Evolutionary conservation across 2,113 vertebrate genomes (phyloP).

Genomic region (Speoplatyrhinus poulsoni): DNA sequence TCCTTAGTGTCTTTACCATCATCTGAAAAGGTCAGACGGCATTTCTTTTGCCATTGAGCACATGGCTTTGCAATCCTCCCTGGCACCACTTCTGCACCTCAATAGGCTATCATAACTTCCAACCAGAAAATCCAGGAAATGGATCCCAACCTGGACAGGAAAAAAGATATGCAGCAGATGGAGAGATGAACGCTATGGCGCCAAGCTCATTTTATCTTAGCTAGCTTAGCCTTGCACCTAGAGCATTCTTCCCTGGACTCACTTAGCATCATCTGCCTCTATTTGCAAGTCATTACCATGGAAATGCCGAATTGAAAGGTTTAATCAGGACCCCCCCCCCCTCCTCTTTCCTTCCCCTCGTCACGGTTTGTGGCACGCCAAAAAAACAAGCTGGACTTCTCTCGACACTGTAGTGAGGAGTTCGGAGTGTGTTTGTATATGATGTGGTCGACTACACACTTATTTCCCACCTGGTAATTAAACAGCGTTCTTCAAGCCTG

Average conservation of each 20-base stretch:
- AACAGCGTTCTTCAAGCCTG: not conserved
- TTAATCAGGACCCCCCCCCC: not conserved
- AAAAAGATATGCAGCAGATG: not conserved
- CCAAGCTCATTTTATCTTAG: not conserved
- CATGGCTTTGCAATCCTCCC: not conserved
- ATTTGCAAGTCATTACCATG: not conserved
- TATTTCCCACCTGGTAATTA: not conserved
- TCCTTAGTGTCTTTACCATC: not conserved
- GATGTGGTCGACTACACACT: not conserved
- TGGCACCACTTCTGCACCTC: not conserved
- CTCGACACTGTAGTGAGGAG: not conserved
- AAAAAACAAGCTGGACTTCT: no score
- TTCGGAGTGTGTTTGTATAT: not conserved
- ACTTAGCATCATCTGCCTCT: not conserved
- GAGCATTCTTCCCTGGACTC: not conserved
- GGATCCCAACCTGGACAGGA: not conserved
- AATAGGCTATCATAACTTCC: not conserved
- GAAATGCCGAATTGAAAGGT: not conserved
- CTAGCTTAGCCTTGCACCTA: not conserved
- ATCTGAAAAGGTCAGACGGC: not conserved
- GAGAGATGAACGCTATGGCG: constrained; percentile 1
- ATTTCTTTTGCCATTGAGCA: not conserved
- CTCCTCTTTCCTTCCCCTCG: not conserved
- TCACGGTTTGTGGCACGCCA: no score
- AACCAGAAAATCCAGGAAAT: not conserved